These are phyloP conservation scores for Symphodus melops DNA, from an alignment of 2,113 vertebrate genomes.

Conservation along the genomic window DNA sequence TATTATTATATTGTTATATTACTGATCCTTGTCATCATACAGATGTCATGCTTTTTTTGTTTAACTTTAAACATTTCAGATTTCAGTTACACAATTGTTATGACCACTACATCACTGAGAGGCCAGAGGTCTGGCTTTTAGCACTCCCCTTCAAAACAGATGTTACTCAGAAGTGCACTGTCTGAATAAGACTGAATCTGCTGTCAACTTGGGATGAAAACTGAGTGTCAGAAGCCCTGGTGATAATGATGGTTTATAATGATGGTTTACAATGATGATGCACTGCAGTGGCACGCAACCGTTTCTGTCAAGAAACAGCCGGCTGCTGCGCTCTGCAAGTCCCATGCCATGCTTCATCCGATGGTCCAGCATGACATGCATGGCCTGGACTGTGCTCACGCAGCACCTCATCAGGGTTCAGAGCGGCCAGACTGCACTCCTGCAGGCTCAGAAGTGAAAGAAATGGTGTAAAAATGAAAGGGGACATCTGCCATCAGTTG, in stretches of 20 bases:
- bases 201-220: conserved; percentile 28
- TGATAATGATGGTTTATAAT: conserved; percentile 15
- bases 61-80: background rate
- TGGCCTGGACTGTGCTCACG: conserved; percentile 71
- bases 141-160: conserved; percentile 32
- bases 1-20: too few species aligned
- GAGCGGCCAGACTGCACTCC: conserved; percentile 49
- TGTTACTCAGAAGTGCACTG: conserved; percentile 79
- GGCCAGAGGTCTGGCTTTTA: conserved; percentile 26
- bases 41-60: conserved; percentile 13
- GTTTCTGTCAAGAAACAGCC: conserved; percentile 54
- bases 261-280: conserved; percentile 37
- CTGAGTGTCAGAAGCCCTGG: conserved; percentile 11
- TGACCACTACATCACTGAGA: conserved; percentile 31
- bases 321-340: conserved; percentile 35
- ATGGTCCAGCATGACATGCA: conserved; percentile 74
- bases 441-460: conserved; percentile 34
- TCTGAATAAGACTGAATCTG: conserved; percentile 47
- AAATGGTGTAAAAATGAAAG: conserved; percentile 23
- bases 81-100: background rate
- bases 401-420: conserved; percentile 75
- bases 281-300: conserved; percentile 41
- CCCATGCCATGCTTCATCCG: conserved; percentile 50
- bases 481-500: conserved; percentile 36
- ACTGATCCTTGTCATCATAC: too few species aligned